Percentiles rank a stretch among this genome's conserved stretches.
Conservation (phyloP, 2,797 vertebrate species). For the Zalophus californianus region DNA sequence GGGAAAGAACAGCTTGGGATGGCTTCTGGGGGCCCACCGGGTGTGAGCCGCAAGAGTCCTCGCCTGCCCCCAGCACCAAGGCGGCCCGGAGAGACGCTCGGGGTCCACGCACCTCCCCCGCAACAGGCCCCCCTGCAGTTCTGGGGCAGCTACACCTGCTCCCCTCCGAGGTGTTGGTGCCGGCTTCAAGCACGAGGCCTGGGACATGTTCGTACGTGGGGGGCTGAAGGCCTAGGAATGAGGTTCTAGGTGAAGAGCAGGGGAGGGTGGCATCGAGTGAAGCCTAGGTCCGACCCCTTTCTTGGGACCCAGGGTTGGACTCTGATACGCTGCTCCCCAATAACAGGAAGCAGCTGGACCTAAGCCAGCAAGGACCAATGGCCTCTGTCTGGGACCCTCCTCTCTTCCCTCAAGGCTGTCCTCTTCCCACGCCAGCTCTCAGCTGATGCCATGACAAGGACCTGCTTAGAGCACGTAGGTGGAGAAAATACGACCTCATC, state of each 20-base stretch:
- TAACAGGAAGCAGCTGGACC: neutral
- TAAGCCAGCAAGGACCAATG: neutral
- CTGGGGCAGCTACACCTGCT: neutral
- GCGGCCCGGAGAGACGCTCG: neutral
- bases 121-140: neutral
- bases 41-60: neutral
- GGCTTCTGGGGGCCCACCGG: no score
- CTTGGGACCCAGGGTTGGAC: neutral
- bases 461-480: neutral
- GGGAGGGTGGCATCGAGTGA: neutral
- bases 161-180: neutral
- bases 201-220: neutral
- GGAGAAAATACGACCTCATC: neutral
- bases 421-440: neutral
- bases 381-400: neutral
- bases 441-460: rapidly evolving
- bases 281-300: neutral
- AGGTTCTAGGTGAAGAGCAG: no score
- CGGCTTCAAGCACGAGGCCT: neutral
- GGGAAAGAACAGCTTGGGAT: neutral
- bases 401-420: neutral
- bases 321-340: rapidly evolving
- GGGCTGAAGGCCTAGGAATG: rapidly evolving
- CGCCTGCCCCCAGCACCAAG: neutral
- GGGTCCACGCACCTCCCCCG: neutral